Evolutionary conservation across 2,888 invertebrate genomes (phyloP).

Genomic region (Brenthis daphne): DNA sequence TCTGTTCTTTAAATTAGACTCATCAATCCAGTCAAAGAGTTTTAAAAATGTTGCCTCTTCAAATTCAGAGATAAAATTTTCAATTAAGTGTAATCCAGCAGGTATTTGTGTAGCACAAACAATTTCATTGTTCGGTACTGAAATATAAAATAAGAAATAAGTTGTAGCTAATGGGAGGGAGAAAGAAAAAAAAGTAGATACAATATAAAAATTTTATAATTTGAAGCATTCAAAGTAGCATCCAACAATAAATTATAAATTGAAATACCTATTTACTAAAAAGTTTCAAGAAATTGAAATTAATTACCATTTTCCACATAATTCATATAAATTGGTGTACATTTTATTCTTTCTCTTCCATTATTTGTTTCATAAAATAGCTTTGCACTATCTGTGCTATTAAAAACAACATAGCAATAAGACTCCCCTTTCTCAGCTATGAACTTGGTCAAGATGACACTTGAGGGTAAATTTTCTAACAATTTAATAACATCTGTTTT

Average conservation of each 20-base stretch:
- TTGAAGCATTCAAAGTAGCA: neutral
- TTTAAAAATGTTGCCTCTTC: slow-evolving; percentile 85
- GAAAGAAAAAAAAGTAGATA: no score
- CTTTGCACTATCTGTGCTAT: slow-evolving; percentile 72
- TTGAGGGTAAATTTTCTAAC: slow-evolving; percentile 75
- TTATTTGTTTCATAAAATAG: slow-evolving; percentile 83
- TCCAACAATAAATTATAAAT: neutral
- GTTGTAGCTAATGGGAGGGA: no score
- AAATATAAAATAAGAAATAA: slow-evolving; percentile 42
- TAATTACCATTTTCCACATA: slow-evolving; percentile 32
- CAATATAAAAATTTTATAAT: no score
- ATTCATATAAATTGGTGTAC: slow-evolving; percentile 42
- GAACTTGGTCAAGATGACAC: slow-evolving; percentile 82
- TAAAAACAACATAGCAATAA: slow-evolving; percentile 88
- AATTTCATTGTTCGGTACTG: slow-evolving; percentile 66
- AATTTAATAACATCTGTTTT: slow-evolving; percentile 84
- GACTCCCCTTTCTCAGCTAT: slow-evolving; percentile 90
- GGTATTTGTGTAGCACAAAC: slow-evolving; percentile 75
- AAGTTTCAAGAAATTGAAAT: neutral
- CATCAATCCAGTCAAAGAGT: slow-evolving; percentile 79
- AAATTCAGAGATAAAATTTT: slow-evolving; percentile 86
- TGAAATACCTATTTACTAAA: neutral
- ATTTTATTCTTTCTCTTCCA: slow-evolving; percentile 79
- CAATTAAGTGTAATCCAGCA: slow-evolving; percentile 85
- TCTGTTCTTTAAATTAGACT: slow-evolving; percentile 87